phyloP scores from a whole-genome alignment of 2,888 invertebrate genomes.

The Meloe dianella region DNA sequence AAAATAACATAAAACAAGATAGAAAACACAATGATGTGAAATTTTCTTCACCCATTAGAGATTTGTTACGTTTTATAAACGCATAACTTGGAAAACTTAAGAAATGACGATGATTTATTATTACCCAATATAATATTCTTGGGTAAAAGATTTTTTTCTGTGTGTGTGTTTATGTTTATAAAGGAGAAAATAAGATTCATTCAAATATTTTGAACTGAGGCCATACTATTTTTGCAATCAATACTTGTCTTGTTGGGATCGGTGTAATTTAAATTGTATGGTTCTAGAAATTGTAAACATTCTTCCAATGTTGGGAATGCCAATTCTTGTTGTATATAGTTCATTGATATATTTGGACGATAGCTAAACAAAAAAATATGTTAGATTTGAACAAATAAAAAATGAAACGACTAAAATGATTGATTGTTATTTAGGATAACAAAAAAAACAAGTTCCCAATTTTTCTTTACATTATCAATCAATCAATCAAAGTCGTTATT shows the following conservation, averaged over 20 bases:
- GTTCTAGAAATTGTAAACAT: conserved; percentile 86
- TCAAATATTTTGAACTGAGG: conserved; percentile 64
- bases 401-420: background rate
- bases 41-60: background rate
- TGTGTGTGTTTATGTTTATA: background rate
- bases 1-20: background rate
- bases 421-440: background rate
- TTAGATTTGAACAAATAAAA: conserved; percentile 33
- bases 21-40: background rate
- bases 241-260: conserved; percentile 74
- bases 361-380: conserved; percentile 70
- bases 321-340: conserved; percentile 85
- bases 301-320: conserved; percentile 84
- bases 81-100: background rate
- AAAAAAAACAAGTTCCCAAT: background rate
- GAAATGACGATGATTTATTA: conserved; percentile 11
- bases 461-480: background rate
- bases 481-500: background rate
- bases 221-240: conserved; percentile 88
- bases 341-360: conserved; percentile 89
- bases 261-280: conserved; percentile 77
- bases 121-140: background rate
- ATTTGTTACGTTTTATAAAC: background rate
- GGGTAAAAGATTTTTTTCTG: background rate
- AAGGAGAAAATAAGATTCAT: conserved; percentile 45